Base-by-base conservation (phyloP, 2,797 vertebrate genomes). In the Pterois miles region DNA sequence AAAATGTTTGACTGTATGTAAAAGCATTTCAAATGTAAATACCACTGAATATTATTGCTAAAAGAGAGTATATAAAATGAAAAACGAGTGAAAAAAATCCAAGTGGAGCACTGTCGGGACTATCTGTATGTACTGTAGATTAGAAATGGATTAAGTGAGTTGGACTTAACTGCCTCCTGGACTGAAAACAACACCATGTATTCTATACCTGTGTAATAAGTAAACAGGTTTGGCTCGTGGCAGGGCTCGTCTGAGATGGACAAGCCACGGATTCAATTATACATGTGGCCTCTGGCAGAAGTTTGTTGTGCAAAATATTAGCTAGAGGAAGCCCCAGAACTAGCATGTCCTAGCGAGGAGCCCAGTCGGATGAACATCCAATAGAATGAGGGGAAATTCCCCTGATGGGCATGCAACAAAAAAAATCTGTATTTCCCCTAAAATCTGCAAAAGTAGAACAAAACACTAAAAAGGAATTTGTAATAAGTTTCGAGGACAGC, bases 1-100 rank as follows among this genome's bases (percentile, higher is more conserved):
- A 86, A 63, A 75, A 81, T 88, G 89, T 94, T 91, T 88, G 79
- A 92, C 85, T 91, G 83, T 94, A 94, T 94, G 93, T 94, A 89
- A 89, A 90, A 82, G 57, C 78, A 90, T 91, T 90, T 89, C 79
- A 89, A 81, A 91, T 96, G 94, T 96, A 95, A 93, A 95, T 95
- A 95, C 87, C 89, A 93, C 88, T 88, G 86, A 91, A 90, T 94
- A 94, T 90, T 91, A 91, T 93, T 92, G 91, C 87, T 88, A 80
- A 91, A 92, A 91, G 90, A 95, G 76, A 93, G 80, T 89, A 91
- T 91, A 90, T 86, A 72, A 85, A 90, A 88, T 77, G 65, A 64
- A 83, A 70, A 64, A 62, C 69, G 16, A 65, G 34, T 46, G 40
- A 50, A 60, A 78, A 70, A 69, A 66, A 59, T 90, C 72, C 66